A percentile compares a stretch with the other conserved stretches of the same genome.
Conservation (phyloP, 2,888 invertebrate genomes). For the Mythimna impura region DNA sequence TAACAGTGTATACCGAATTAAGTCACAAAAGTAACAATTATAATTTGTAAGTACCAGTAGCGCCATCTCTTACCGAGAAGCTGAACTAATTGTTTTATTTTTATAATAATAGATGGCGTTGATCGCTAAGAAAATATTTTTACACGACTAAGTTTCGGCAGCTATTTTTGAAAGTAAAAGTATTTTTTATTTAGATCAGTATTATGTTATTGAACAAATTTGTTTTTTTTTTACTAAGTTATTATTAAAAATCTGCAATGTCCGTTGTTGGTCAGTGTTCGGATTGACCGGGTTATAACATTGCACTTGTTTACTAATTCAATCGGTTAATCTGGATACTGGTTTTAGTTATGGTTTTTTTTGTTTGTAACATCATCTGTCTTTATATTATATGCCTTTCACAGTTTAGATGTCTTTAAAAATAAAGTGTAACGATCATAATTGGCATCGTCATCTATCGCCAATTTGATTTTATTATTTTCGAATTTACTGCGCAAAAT, state of each 20-base stretch:
- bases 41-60: constrained; percentile 43
- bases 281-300: constrained; percentile 37
- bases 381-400: constrained; percentile 32
- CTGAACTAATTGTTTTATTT: constrained; percentile 53
- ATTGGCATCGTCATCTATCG: too few species aligned
- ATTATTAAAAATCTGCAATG: constrained; percentile 53
- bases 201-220: constrained; percentile 63
- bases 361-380: constrained; percentile 30
- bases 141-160: constrained; percentile 57
- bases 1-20: constrained; percentile 61
- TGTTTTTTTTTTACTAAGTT: constrained; percentile 53
- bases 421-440: too few species aligned
- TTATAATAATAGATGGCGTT: constrained; percentile 58
- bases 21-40: constrained; percentile 49
- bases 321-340: constrained; percentile 35
- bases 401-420: not conserved
- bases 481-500: too few species aligned
- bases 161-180: constrained; percentile 55
- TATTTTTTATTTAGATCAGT: constrained; percentile 61
- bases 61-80: constrained; percentile 48
- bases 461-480: too few species aligned
- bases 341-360: constrained; percentile 23
- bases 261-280: constrained; percentile 37
- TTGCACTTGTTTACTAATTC: constrained; percentile 59
- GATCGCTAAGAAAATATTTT: constrained; percentile 54